phyloP scores from a whole-genome alignment of 2,888 invertebrate species.

The Unio pictorum region DNA sequence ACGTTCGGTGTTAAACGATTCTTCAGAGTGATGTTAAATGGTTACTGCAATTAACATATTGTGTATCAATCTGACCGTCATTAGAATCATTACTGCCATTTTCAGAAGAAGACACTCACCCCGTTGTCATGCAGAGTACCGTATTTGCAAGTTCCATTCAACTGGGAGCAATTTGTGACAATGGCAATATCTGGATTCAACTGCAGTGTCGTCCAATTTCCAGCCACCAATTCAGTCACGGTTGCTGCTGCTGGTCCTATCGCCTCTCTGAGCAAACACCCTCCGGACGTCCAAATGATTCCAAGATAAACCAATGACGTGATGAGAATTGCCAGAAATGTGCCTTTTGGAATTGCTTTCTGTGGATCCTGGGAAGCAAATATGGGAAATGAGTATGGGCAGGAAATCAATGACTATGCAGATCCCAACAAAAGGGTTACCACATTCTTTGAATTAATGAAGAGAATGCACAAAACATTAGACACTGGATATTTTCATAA shows the following conservation, averaged over 20 bases:
- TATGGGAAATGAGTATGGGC: too few relatives aligned
- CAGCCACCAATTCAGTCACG: slow-evolving; percentile 81
- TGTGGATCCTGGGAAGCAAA: slow-evolving; percentile 82
- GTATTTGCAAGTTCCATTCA: slow-evolving; percentile 76
- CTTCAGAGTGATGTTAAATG: too few relatives aligned
- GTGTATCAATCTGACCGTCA: too few relatives aligned
- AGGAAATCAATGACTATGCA: too few relatives aligned
- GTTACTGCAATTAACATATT: too few relatives aligned
- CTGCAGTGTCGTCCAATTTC: slow-evolving; percentile 11
- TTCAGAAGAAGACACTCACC: slow-evolving; percentile 71
- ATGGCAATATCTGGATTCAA: slow-evolving; percentile 21
- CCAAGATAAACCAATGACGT: slow-evolving; percentile 90
- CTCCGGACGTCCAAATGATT: slow-evolving; percentile 86
- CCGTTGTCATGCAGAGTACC: slow-evolving; percentile 91
- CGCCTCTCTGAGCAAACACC: slow-evolving; percentile 79
- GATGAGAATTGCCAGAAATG: slow-evolving; percentile 86
- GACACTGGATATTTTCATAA: too few relatives aligned
- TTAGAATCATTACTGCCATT: too few relatives aligned
- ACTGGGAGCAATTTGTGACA: slow-evolving; percentile 25
- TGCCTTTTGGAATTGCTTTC: slow-evolving; percentile 93
- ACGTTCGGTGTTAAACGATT: too few relatives aligned
- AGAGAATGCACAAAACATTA: too few relatives aligned
- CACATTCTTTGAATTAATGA: too few relatives aligned
- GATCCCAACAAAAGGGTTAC: too few relatives aligned
- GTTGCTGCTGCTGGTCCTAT: slow-evolving; percentile 46